Percentiles rank a stretch among this genome's conserved stretches.
Conservation (phyloP, 2,113 vertebrate genomes). For the Epinephelus lanceolatus region DNA sequence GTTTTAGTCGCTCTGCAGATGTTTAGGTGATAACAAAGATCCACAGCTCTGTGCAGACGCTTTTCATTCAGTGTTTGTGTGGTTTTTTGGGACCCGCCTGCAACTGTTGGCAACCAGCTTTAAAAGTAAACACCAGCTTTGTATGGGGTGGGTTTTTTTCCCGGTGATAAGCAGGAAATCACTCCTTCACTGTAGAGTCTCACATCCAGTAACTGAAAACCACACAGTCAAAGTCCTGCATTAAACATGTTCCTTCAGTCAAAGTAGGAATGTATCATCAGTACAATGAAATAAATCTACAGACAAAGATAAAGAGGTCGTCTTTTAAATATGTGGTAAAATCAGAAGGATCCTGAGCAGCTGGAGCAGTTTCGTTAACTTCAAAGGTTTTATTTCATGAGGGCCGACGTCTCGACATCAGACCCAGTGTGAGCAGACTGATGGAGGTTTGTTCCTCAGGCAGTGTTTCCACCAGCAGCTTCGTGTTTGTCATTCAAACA, state of each 20-base stretch:
- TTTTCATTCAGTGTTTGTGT: background rate
- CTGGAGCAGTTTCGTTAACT: too few species aligned
- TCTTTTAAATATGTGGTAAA: too few species aligned
- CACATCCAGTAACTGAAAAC: background rate
- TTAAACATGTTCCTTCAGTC: too few species aligned
- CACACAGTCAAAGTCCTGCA: too few species aligned
- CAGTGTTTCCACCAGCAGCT: background rate
- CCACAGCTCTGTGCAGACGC: background rate
- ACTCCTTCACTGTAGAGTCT: background rate
- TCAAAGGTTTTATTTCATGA: background rate
- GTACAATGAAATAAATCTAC: too few species aligned
- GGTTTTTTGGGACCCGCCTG: background rate
- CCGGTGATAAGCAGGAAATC: background rate
- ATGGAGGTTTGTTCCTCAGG: background rate
- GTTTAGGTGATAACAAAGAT: conserved; percentile 4
- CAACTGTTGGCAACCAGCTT: background rate
- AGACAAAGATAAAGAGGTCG: too few species aligned
- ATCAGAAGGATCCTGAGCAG: too few species aligned
- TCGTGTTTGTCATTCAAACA: conserved; percentile 9
- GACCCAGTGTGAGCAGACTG: background rate
- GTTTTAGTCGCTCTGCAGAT: background rate
- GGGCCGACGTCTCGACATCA: background rate
- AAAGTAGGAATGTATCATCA: too few species aligned
- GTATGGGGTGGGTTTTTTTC: background rate
- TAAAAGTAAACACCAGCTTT: background rate